Evolutionary conservation across 1,140 invertebrate genomes (phyloP).

Genomic region (Leptinotarsa texana): DNA sequence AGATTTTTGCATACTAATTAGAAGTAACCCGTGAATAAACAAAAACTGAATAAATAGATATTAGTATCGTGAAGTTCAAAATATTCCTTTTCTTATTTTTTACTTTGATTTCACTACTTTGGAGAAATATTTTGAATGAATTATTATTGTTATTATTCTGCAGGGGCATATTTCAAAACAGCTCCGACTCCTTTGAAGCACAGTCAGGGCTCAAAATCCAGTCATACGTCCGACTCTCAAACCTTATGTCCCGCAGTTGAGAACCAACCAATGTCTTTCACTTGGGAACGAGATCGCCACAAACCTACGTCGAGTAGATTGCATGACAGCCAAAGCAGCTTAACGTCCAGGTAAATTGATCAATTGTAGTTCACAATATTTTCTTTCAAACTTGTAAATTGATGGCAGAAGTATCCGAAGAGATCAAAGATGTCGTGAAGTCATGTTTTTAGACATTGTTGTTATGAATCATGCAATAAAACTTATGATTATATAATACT

Average conservation of each 20-base stretch:
- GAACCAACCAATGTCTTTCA: conserved; percentile 37
- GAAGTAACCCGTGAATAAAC: no score
- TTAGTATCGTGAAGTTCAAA: no score
- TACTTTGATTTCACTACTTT: no score
- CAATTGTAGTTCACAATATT: not conserved
- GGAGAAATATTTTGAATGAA: no score
- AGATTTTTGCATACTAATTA: no score
- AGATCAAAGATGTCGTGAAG: no score
- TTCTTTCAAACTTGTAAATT: not conserved
- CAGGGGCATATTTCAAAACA: conserved; percentile 45
- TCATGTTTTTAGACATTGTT: no score
- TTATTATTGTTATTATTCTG: not conserved
- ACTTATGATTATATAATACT: no score
- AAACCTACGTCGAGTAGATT: conserved; percentile 44
- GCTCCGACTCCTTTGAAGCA: conserved; percentile 35
- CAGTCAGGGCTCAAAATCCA: conserved; percentile 45
- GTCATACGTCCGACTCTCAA: conserved; percentile 43
- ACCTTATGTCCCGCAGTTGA: conserved; percentile 40
- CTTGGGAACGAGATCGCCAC: conserved; percentile 46
- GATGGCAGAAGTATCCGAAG: no score
- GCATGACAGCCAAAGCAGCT: conserved; percentile 52
- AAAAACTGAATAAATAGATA: no score
- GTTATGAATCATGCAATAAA: no score
- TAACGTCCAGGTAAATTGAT: conserved; percentile 45
- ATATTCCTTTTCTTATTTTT: no score